Evolutionary conservation across 2,113 vertebrate genomes (phyloP).

Genomic region (Neoarius graeffei): DNA sequence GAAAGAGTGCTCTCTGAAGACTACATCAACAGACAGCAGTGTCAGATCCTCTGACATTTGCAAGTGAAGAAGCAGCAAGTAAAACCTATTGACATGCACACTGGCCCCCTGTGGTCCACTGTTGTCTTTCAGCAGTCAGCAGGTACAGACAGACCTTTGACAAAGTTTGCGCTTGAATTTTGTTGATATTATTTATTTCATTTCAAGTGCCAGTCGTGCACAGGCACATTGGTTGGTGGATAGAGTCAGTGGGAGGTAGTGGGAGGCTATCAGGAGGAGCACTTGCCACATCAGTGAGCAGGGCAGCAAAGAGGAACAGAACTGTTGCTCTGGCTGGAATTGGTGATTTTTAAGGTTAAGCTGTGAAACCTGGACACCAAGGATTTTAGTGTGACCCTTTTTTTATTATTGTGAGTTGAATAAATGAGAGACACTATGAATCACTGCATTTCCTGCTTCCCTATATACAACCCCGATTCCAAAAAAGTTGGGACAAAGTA

Average conservation of each 20-base stretch:
- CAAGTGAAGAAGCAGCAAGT: slow-evolving; percentile 41
- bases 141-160: slow-evolving; percentile 41
- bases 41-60: slow-evolving; percentile 52
- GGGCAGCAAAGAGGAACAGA: slow-evolving; percentile 28
- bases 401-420: neutral
- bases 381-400: slow-evolving; percentile 2
- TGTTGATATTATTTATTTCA: slow-evolving; percentile 53
- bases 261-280: slow-evolving; percentile 17
- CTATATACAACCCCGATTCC: too few species aligned
- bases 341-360: slow-evolving; percentile 15
- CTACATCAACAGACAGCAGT: slow-evolving; percentile 34
- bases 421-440: slow-evolving; percentile 18
- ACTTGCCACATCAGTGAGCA: slow-evolving; percentile 37
- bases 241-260: slow-evolving; percentile 30
- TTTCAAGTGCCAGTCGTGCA: slow-evolving; percentile 43
- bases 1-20: slow-evolving; percentile 48
- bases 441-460: neutral
- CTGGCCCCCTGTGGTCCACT: slow-evolving; percentile 44
- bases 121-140: slow-evolving; percentile 51
- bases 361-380: slow-evolving; percentile 38
- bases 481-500: too few species aligned
- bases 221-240: slow-evolving; percentile 46
- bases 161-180: slow-evolving; percentile 44
- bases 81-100: slow-evolving; percentile 57
- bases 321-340: neutral